Evolutionary conservation across 2,797 vertebrate genomes (phyloP).

Genomic region (Caiman crocodilus): DNA sequence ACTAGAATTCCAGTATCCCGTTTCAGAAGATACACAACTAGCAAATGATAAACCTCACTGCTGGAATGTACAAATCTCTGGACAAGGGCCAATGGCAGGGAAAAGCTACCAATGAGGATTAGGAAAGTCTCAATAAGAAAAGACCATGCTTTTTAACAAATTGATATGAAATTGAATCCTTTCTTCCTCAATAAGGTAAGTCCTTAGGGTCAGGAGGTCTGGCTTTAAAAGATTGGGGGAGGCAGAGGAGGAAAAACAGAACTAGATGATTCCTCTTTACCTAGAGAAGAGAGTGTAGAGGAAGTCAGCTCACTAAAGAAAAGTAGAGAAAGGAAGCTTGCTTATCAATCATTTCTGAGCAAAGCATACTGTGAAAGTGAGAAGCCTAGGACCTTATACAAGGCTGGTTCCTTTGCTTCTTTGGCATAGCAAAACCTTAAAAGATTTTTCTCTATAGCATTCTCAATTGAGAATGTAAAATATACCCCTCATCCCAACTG

Average conservation of each 20-base stretch:
- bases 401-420: background rate
- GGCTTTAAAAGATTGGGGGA: background rate
- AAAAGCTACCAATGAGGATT: background rate
- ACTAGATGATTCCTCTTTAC: background rate
- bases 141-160: background rate
- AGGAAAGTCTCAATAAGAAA: background rate
- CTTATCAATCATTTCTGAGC: background rate
- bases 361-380: background rate
- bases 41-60: background rate
- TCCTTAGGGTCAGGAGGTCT: background rate
- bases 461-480: background rate
- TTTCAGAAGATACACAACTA: background rate
- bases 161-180: too few relatives aligned
- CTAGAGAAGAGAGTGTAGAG: background rate
- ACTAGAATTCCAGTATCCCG: background rate
- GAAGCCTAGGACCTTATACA: background rate
- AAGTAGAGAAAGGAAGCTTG: background rate
- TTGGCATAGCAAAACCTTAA: background rate
- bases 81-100: background rate
- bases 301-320: background rate
- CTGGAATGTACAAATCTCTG: background rate
- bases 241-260: background rate
- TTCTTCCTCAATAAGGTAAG: too few relatives aligned
- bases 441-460: background rate
- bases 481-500: background rate